Base-by-base conservation (phyloP, 2,888 invertebrate species). In the Campoplex capitator region DNA sequence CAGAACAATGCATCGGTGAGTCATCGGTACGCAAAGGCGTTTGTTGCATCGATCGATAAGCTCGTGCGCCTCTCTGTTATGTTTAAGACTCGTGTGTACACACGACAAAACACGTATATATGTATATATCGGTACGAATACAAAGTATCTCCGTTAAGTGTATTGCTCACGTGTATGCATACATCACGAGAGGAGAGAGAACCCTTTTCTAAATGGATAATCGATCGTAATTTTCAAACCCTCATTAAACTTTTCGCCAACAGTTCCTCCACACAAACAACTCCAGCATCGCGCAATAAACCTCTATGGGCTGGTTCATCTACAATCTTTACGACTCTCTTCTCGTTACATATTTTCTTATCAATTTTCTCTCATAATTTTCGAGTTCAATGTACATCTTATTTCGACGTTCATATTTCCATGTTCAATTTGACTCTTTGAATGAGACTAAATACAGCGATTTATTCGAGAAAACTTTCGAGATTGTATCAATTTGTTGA, bases 31-130 rank as follows among this genome's bases (percentile, higher is more conserved):
- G 82, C 87, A 85, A 78, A 84, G 54, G 83, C 81, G 87, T 89
- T 88, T 87, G 81, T 87, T 88, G 88, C 83, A 74, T 58, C 88
- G 89, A 88, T 89, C 88, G 86, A 88, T 88, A 88, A 81, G 83
- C 83, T 75, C 75, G 68, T 87, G 75, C 81, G 38, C 38, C 38
- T 38, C 38, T 84, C 62, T 87, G 77, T 88, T 84, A 73, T 87
- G 84, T 85, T 87, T 87, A 83, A 68, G 80, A 81, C 42, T 42
- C 74, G 45, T 79, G 84, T 48, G 35, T 18, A 48, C 56, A 28
- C 23, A 58, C 11, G 42, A 71, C 32, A 54, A 67, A 56, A 38
- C n/a, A 48, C 38, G 18, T n/a, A 23, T 11, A 70, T 32, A 48
- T 35, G 23, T 23, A 23, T 23, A 23, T 23, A 23, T 23, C 23